Conservation (phyloP, 1,140 invertebrate species). For the Drosophila trapezifrons region DNA sequence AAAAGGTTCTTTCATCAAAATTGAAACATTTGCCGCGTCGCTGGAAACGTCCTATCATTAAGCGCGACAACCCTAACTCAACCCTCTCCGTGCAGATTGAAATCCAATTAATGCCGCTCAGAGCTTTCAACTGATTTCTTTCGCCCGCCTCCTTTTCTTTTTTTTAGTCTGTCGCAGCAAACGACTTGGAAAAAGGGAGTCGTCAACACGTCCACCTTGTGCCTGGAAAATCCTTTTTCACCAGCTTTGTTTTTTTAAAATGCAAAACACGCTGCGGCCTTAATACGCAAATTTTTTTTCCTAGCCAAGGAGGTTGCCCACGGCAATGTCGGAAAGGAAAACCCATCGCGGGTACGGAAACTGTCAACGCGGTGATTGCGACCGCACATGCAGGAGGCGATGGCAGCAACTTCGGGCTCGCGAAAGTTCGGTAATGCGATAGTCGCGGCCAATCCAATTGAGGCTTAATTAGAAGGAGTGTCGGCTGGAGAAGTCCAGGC, state of each 20-base stretch:
- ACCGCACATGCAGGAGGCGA: slow-evolving; percentile 49
- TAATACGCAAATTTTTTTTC: slow-evolving; percentile 71
- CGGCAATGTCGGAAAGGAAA: slow-evolving; percentile 31
- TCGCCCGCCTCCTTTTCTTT: slow-evolving; percentile 19
- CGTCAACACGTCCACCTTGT: slow-evolving; percentile 45
- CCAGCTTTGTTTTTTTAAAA: slow-evolving; percentile 34
- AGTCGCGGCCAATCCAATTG: slow-evolving; percentile 41
- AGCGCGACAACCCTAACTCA: slow-evolving; percentile 60
- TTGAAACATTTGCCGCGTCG: slow-evolving; percentile 75
- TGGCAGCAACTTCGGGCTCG: slow-evolving; percentile 40
- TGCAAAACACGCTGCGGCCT: slow-evolving; percentile 74
- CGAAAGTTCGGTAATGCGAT: slow-evolving; percentile 52
- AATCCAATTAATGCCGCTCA: slow-evolving; percentile 78
- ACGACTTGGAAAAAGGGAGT: slow-evolving; percentile 67
- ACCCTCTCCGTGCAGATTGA: slow-evolving; percentile 56
- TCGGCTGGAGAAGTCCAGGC: slow-evolving; percentile 4
- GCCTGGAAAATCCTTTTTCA: slow-evolving; percentile 26
- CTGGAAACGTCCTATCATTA: slow-evolving; percentile 72
- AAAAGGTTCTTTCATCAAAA: slow-evolving; percentile 49
- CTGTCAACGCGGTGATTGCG: slow-evolving; percentile 75
- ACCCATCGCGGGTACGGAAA: slow-evolving; percentile 47
- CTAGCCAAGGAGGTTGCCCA: slow-evolving; percentile 40
- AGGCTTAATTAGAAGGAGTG: slow-evolving; percentile 37
- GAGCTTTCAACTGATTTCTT: slow-evolving; percentile 76
- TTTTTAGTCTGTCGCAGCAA: slow-evolving; percentile 51